A percentile compares a stretch with the other conserved stretches of the same genome.
Conservation (phyloP, 2,888 invertebrate species). For the Thyatira batis region DNA sequence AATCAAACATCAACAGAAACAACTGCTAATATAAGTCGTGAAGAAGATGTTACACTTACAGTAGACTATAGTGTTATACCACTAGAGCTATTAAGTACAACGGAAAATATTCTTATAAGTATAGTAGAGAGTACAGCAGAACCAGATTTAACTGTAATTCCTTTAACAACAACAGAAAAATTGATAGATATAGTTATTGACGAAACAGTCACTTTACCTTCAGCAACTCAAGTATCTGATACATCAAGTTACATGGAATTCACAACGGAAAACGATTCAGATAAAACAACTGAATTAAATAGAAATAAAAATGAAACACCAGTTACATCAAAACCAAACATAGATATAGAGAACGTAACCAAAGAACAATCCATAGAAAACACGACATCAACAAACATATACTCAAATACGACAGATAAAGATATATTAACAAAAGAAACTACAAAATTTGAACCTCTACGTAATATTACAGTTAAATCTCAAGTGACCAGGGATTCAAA, state of each 20-base stretch:
- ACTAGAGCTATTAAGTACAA: constrained; percentile 70
- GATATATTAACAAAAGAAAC: neutral
- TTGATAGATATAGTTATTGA: constrained; percentile 46
- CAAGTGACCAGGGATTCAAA: constrained; percentile 21
- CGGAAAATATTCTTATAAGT: constrained; percentile 53
- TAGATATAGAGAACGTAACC: constrained; percentile 10
- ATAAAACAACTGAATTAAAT: constrained; percentile 21
- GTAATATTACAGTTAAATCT: constrained; percentile 22
- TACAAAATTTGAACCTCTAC: constrained; percentile 4
- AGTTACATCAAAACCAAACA: constrained; percentile 1
- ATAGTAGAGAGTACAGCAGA: constrained; percentile 63
- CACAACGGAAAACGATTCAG: constrained; percentile 22
- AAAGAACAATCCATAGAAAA: constrained; percentile 11
- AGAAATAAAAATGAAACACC: constrained; percentile 11
- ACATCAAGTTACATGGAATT: constrained; percentile 7
- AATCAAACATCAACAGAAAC: constrained; percentile 25
- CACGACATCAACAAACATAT: constrained; percentile 2
- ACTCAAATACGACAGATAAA: constrained; percentile 8
- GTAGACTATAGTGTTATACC: constrained; percentile 67
- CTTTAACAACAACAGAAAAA: constrained; percentile 57
- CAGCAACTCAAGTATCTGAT: constrained; percentile 35
- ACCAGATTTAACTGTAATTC: constrained; percentile 68
- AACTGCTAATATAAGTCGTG: constrained; percentile 13
- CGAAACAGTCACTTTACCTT: constrained; percentile 56
- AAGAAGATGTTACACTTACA: constrained; percentile 43